Conservation (phyloP, 2,797 vertebrate genomes). For the Nasua narica region DNA sequence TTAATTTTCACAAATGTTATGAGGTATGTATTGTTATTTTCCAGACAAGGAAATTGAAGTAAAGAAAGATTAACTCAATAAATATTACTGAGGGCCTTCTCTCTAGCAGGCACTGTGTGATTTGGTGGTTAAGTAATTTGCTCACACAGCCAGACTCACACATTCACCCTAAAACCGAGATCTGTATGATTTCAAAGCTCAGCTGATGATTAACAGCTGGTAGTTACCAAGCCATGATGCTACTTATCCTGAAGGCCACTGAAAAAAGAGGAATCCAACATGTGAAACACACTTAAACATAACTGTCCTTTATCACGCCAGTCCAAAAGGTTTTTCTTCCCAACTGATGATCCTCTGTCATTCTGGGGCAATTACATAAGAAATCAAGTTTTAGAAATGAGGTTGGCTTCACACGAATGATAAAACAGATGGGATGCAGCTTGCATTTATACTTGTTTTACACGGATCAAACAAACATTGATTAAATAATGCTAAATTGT, state of each 20-base stretch:
- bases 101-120: not conserved
- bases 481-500: constrained; percentile 72
- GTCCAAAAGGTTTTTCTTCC: constrained; percentile 6
- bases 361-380: constrained; percentile 61
- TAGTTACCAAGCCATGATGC: not conserved
- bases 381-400: constrained; percentile 68
- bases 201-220: not conserved
- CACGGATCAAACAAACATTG: constrained; percentile 68
- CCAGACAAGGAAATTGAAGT: not conserved
- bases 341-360: constrained; percentile 44
- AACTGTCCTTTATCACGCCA: not conserved
- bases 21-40: not conserved
- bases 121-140: not conserved
- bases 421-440: constrained; percentile 60
- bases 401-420: constrained; percentile 65
- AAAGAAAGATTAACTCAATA: constrained; percentile 7
- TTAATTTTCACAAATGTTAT: not conserved
- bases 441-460: constrained; percentile 63
- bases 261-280: not conserved
- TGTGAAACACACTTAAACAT: not conserved
- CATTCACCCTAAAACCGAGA: not conserved
- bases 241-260: not conserved
- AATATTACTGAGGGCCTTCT: not conserved
- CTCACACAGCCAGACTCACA: not conserved
- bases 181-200: not conserved